A percentile compares a stretch with the other conserved stretches of the same genome.
Conservation (phyloP, 2,888 invertebrate genomes). For the Drosophila siamana region DNA sequence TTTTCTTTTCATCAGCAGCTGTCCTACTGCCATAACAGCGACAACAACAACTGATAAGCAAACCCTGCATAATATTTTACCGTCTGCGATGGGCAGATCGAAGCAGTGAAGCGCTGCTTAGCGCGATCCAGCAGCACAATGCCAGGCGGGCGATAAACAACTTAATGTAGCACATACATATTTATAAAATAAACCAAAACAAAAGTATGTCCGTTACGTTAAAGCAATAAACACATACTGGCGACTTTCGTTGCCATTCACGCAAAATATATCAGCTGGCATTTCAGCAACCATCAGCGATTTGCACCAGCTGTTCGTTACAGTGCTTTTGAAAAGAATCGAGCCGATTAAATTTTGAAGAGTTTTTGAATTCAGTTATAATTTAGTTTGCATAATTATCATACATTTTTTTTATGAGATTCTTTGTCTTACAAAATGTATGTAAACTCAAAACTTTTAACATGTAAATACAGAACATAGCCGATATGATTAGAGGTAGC, state of each 20-base stretch:
- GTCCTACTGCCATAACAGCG: conserved; percentile 34
- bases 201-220: conserved; percentile 2
- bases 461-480: background rate
- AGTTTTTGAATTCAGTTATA: background rate
- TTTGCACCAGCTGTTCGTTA: background rate
- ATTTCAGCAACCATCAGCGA: background rate
- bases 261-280: conserved; percentile 27
- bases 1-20: conserved; percentile 42
- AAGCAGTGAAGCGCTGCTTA: conserved; percentile 30
- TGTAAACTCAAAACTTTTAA: background rate
- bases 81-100: conserved; percentile 36
- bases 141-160: conserved; percentile 33
- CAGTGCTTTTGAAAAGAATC: background rate
- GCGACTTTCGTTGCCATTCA: conserved; percentile 42
- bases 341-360: too few species aligned
- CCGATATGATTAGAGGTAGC: background rate
- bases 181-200: conserved; percentile 4
- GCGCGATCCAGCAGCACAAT: conserved; percentile 31
- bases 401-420: background rate
- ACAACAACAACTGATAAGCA: conserved; percentile 59
- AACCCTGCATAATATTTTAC: conserved; percentile 59
- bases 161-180: conserved; percentile 17
- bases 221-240: conserved; percentile 31
- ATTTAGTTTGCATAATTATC: background rate
- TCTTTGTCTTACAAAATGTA: background rate